These are phyloP conservation scores for Tiliacea citrago DNA, from an alignment of 2,888 invertebrate genomes.

Conservation along the genomic window DNA sequence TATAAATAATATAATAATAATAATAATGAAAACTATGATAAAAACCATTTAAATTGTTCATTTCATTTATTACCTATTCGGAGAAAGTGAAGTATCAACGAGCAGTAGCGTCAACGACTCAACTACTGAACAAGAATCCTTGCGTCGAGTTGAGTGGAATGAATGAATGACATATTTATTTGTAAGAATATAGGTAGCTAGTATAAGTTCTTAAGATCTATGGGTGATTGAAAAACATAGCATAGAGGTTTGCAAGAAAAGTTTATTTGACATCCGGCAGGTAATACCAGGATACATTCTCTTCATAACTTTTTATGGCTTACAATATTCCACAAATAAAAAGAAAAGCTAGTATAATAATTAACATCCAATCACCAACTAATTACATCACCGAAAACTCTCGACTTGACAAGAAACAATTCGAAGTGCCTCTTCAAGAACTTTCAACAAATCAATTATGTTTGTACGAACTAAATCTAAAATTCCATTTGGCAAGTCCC, in stretches of 20 bases:
- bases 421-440: constrained; percentile 7
- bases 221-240: too few species aligned
- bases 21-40: too few species aligned
- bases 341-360: neutral
- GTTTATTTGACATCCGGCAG: neutral
- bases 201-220: too few species aligned
- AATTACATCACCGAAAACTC: neutral
- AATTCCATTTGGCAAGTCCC: constrained; percentile 34
- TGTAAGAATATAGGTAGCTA: too few species aligned
- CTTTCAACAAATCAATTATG: constrained; percentile 52
- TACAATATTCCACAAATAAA: neutral
- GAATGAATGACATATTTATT: too few species aligned
- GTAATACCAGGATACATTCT: neutral
- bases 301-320: neutral
- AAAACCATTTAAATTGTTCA: too few species aligned
- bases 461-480: constrained; percentile 32
- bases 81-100: too few species aligned
- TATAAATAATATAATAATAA: too few species aligned
- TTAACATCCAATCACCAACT: constrained; percentile 9
- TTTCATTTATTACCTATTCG: too few species aligned
- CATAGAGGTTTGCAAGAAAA: neutral
- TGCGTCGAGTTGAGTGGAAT: neutral
- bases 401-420: constrained; percentile 40
- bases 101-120: too few species aligned
- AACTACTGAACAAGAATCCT: neutral